Base-by-base conservation (phyloP, 2,113 vertebrate species). In the Rhynchopsitta pachyrhyncha region DNA sequence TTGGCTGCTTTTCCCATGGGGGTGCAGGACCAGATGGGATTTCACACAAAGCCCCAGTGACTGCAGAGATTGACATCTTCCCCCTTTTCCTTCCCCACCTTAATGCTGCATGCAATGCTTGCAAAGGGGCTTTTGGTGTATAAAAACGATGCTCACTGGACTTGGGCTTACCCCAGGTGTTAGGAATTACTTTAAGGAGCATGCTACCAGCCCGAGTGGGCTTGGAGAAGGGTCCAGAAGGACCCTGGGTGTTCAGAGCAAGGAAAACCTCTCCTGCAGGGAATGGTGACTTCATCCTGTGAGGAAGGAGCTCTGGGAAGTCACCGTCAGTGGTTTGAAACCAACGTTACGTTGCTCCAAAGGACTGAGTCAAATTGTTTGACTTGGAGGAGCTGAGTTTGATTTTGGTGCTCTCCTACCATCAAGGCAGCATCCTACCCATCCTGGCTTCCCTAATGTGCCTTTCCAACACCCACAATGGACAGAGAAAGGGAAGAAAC, bases 1-100 rank as follows among this genome's bases (percentile, higher is more conserved):
- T 9, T 3, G 41, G 46, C 5, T 8, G 7, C 1, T 81, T 81
- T 81, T 47, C 37, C 37, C 25, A 3, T 0, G 0, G 23, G 27
- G 39, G 7, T 17, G 9, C 27, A 31, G 83, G 41, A 33, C 0
- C 42, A 47, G 86, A 55, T 31, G 81, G 52, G n/a, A 39, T 62
- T 47, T 42, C 55, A 39, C 20, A 31, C 3, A 7, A 46, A 44
- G 39, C 7, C 24, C 15, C 3, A 2, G 24, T 28, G 73, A 8
- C 49, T 27, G 24, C 35, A 17, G 39, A 37, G 67, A 17, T 4
- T 2, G 4, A 13, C 23, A 28, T 23, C 33, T 59, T 39, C 39
- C 27, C 1, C 1, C 11, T 62, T 4, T 31, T 35, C 49, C 27
- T 41, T 42, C 8, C 35, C 31, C 11, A 6, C 1, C 2, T 78